A percentile compares a stretch with the other conserved stretches of the same genome.
Evolutionary conservation across 2,797 vertebrate species (phyloP).

Genomic region (Lateolabrax maculatus): DNA sequence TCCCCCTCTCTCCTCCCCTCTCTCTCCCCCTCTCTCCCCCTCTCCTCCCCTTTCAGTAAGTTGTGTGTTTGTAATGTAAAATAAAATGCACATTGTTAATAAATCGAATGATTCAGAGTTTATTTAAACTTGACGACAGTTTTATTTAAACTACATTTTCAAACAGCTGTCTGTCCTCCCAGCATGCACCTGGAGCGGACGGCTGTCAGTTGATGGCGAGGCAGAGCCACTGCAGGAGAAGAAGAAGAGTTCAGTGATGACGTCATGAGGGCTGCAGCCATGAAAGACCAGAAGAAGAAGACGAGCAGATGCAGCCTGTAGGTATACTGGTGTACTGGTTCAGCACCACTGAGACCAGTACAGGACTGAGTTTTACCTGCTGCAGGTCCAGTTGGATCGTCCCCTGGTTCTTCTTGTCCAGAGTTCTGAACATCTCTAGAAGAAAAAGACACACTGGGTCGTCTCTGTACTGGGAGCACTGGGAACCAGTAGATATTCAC

Average conservation of each 20-base stretch:
- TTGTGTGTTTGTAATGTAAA: too few relatives aligned
- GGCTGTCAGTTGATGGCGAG: constrained; percentile 45
- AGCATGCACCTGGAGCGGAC: constrained; percentile 5
- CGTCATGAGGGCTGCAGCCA: background rate
- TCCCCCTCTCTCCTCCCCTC: too few relatives aligned
- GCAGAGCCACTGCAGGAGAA: constrained; percentile 55
- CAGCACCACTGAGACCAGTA: constrained; percentile 2
- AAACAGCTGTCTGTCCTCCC: constrained; percentile 16
- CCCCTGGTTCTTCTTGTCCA: constrained; percentile 43
- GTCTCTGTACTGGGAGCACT: background rate
- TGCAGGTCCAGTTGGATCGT: constrained; percentile 53
- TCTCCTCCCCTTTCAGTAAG: too few relatives aligned
- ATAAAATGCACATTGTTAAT: too few relatives aligned
- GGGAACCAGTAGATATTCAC: background rate
- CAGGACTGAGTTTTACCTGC: constrained; percentile 40
- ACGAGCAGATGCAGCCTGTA: background rate
- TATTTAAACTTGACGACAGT: too few relatives aligned
- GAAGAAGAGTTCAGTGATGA: constrained; percentile 7
- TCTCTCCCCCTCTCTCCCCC: too few relatives aligned
- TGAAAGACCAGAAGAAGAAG: too few relatives aligned
- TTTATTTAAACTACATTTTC: too few relatives aligned
- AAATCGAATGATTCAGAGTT: too few relatives aligned
- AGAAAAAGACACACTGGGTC: background rate
- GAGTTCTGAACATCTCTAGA: constrained; percentile 48
- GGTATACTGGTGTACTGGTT: background rate